Evolutionary conservation across 2,888 invertebrate genomes (phyloP), one percentile per base, ranked within the genome.

Genomic region (Epistrophe eligans): DNA sequence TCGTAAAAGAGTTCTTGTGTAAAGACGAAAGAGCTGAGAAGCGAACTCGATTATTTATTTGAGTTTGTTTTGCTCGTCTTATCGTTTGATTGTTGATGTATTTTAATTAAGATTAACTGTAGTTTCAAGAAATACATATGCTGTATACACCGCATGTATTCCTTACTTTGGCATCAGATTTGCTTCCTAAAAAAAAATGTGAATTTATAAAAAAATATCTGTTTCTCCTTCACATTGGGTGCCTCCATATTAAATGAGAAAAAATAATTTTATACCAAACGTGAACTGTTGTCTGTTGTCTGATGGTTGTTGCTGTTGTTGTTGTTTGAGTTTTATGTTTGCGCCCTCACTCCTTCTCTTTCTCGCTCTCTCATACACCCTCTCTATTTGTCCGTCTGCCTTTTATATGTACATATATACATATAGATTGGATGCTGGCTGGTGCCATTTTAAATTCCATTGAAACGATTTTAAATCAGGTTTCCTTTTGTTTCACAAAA

Each of bases 391-490:
- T 70, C 70, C 57, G 35, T 73, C 73, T 40, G 62, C 40, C 60
- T 58, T 8, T 0, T 8, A 7, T 35, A 35, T 35, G 9, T 35
- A 9, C 9, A 35, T 35, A 35, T 35, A 35, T 35, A 35, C 9
- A 35, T 35, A 17, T 58, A 57, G 48, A 77, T 58, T 72, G 52
- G 57, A 71, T 76, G 70, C 88, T 84, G 83, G 87, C 87, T 84
- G 87, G 87, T 87, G 87, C 89, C 89, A 89, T 89, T 89, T 89
- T 89, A 89, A 89, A 89, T 89, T 89, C 89, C 89, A 89, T 87
- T 89, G 84, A 89, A 89, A 83, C 89, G 88, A 89, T 89, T 89
- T 89, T 89, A 88, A 87, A 79, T 89, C 79, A 80, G 77, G 88
- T 89, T 89, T 84, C 79, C 81, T 84, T 67, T 89, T 89, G 83